Base-by-base conservation (phyloP, 2,888 invertebrate genomes). In the Ypsolopha scabrella region DNA sequence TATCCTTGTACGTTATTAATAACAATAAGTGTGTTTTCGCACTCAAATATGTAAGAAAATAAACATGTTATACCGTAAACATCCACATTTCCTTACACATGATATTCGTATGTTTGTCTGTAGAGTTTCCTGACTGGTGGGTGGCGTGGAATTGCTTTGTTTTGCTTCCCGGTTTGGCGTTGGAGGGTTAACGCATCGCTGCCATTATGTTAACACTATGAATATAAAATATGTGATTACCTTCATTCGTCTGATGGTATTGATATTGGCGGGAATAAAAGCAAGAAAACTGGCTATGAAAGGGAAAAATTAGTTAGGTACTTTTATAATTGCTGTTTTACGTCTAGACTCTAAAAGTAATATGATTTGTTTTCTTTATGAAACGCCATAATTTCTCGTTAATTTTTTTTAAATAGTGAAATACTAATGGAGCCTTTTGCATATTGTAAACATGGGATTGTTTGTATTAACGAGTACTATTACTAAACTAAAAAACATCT, bases 1-100 rank as follows among this genome's bases (percentile, higher is more conserved):
- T 24, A 24, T 24, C 24, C 24, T 24, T 24, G 24, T 24, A 24
- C 24, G 24, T 24, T 43, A 59, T 62, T 55, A 65, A 56, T 56
- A 57, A 55, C 24, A 24, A 24, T 24, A 48, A 65, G 63, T 70
- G 65, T 68, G 55, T 61, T 53, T 63, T 57, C 53, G 58, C 60
- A 62, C 62, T 70, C 62, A 64, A 68, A 70, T 63, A 67, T 52
- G 62, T 24, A 59, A 67, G 61, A 59, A 62, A 57, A 63, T 65
- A 74, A 76, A 76, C 72, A 76, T 66, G 67, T 64, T 70, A 61
- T 61, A 60, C 60, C 55, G 70, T 70, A 71, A 71, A 68, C 70
- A 70, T 65, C 67, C 68, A 61, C 73, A 70, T 74, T 77, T 74
- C 70, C 72, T 67, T 72, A 70, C 74, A 76, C 72, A 68, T 76